Conservation (phyloP, 2,888 invertebrate species). For the Tipula vernalis region DNA sequence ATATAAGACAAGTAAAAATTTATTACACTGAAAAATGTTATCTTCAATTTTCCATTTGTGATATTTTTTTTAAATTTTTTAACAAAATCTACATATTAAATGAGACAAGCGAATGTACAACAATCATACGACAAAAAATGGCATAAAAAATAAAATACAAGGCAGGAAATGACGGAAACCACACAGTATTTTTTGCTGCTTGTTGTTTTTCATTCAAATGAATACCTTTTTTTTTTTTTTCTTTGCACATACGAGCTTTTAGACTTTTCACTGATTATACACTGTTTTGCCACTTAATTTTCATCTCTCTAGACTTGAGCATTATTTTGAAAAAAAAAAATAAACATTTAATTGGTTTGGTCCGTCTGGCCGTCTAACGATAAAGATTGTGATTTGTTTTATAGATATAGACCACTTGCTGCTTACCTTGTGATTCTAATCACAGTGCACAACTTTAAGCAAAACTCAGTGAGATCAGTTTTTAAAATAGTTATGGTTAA, state of each 20-base stretch:
- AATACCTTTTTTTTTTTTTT: neutral
- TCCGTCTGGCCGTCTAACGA: too few species aligned
- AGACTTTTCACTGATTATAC: neutral
- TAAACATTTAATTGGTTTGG: neutral
- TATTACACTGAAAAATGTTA: neutral
- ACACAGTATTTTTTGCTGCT: neutral
- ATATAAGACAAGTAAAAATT: neutral
- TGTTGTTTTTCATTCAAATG: neutral
- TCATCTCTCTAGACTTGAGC: neutral
- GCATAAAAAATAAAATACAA: neutral
- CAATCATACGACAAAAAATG: neutral
- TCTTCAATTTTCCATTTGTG: neutral
- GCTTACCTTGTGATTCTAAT: too few species aligned
- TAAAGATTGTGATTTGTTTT: neutral
- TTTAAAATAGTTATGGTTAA: too few species aligned
- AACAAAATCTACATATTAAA: neutral
- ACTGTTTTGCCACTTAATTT: neutral
- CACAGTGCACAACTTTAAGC: too few species aligned
- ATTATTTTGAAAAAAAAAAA: neutral
- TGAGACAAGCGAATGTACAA: neutral
- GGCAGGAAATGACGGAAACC: neutral
- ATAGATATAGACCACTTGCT: too few species aligned
- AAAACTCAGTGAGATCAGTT: too few species aligned
- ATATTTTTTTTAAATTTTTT: neutral
- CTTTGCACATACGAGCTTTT: neutral